Base-by-base conservation (phyloP, 64 coral and sea anemone species). In the Montipora foliosa region DNA sequence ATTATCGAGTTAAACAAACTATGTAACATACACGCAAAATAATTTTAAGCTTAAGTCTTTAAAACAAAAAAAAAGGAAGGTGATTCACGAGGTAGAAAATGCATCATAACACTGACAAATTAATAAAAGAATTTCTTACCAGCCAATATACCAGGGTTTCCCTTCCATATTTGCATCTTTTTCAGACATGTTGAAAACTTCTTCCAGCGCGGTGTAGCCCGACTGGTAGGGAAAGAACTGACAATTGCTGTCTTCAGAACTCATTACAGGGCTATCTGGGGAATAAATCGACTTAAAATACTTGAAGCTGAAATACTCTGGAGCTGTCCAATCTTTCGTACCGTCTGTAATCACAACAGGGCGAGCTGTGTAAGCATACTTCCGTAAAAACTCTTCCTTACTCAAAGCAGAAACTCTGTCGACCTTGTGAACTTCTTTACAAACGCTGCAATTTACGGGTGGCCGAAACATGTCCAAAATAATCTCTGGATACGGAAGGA, bases 161-260 rank as follows among this genome's bases (percentile, higher is more conserved):
- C 98, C 98, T 49, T 96, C 79, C 98, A 99, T 99, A 61, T 95
- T 74, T 6, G 98, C 95, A 83, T 96, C 95, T 86, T 92, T 93
- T 67, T 95, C 76, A 45, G 98, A 83, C 98, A 99, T 99, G 70
- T 96, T 93, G 49, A 99, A 99, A 90, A 99, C 98, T 67, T 99
- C 98, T 70, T 94, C 74, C 12, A 99, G 82, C 7, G 66, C 78
- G 76, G 74, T 67, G 59, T 94, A 99, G 37, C 92, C 96, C 0
- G 98, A 94, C 5, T 96, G 64, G 17, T 99, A 99, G 0, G 95
- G 95, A 49, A 99, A 99, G 83, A 99, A 99, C 37, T 99, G 98
- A 68, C 98, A 99, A 51, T 96, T 92, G 12, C 52, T 13, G 49
- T 99, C 98, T 1, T 76, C 74, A 6, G 77, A 68, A 0, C 94